Conservation (phyloP, 64 coral and sea anemone species). For the Montipora capricornis region DNA sequence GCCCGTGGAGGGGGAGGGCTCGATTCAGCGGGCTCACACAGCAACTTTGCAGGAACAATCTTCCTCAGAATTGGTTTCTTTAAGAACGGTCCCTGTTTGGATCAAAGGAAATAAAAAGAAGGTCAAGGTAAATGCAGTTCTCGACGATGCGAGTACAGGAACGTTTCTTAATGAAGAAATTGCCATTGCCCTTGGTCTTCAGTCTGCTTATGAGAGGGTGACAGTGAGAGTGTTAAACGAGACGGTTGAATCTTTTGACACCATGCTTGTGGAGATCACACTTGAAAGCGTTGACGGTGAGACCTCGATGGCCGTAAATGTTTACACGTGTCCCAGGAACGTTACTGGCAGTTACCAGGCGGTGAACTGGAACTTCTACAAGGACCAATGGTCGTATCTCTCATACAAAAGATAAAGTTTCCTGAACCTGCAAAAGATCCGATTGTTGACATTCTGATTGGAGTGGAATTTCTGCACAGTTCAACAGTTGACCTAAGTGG, state of each 20-base stretch:
- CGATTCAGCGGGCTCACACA: background rate
- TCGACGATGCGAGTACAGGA: constrained; percentile 64
- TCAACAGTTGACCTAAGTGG: constrained; percentile 55
- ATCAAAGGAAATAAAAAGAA: background rate
- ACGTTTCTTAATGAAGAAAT: constrained; percentile 65
- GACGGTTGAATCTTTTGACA: constrained; percentile 59
- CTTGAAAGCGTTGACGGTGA: constrained; percentile 43
- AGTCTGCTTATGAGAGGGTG: constrained; percentile 12
- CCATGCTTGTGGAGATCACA: constrained; percentile 37
- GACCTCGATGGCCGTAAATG: background rate
- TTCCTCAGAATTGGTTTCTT: background rate
- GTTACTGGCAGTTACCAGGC: constrained; percentile 31
- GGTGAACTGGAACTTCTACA: background rate
- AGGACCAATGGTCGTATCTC: background rate
- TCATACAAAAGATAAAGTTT: background rate
- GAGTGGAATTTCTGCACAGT: constrained; percentile 62
- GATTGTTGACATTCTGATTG: constrained; percentile 73
- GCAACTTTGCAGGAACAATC: background rate
- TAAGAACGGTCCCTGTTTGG: background rate
- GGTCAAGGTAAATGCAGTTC: background rate
- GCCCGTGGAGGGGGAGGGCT: background rate
- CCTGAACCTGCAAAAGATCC: background rate
- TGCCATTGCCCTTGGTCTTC: constrained; percentile 30
- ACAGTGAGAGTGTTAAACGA: constrained; percentile 61
- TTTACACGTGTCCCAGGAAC: background rate